phyloP scores from a whole-genome alignment of 2,113 vertebrate genomes.

The Gymnorhina tibicen region DNA sequence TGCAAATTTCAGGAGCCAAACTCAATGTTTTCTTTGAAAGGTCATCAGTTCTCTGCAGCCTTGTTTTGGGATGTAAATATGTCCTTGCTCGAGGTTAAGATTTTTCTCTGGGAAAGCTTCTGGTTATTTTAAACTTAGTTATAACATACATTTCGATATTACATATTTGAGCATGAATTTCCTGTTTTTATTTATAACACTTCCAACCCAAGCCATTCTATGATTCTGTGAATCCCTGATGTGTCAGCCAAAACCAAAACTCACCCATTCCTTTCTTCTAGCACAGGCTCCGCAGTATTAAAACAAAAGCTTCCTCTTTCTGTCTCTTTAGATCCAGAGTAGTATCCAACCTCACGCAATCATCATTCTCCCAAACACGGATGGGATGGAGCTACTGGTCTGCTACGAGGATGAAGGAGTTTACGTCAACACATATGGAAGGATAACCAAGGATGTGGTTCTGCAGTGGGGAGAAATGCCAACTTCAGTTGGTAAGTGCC shows the following conservation, averaged over 20 bases:
- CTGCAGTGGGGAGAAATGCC: constrained; percentile 99
- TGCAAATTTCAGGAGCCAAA: no score
- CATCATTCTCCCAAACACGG: constrained; percentile 97
- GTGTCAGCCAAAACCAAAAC: not conserved
- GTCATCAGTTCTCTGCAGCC: no score
- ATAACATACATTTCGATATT: no score
- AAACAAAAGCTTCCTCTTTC: not conserved
- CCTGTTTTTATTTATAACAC: no score
- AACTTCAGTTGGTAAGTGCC: constrained; percentile 90
- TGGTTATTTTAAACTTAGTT: no score
- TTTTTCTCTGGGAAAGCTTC: no score
- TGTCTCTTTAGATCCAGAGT: constrained; percentile 85
- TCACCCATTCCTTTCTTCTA: not conserved
- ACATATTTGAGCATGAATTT: no score
- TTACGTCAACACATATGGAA: constrained; percentile 96
- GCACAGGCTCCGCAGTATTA: not conserved
- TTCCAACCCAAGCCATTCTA: not conserved
- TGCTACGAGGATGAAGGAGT: constrained; percentile 99
- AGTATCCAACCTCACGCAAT: constrained; percentile 96
- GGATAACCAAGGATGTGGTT: constrained; percentile 99
- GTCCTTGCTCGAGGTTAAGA: no score
- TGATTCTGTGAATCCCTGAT: not conserved
- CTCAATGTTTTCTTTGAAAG: no score
- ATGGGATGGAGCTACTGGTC: constrained; percentile 97
- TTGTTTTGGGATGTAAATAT: no score